Percentiles rank a stretch among this genome's conserved stretches.
Conservation (phyloP, 2,113 vertebrate species). For the Gymnocephalus cernua region DNA sequence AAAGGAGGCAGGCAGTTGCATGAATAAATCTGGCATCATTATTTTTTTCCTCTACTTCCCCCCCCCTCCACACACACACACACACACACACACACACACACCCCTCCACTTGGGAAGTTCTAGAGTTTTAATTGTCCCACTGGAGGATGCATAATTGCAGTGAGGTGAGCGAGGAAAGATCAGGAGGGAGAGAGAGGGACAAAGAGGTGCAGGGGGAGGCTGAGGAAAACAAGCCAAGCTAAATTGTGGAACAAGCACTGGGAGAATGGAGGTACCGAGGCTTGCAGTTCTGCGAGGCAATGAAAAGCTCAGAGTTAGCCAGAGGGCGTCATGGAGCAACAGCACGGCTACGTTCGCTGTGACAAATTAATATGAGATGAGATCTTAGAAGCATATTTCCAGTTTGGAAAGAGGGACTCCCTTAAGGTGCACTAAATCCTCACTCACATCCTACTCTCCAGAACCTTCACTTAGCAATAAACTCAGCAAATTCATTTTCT, state of each 20-base stretch:
- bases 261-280: conserved; percentile 34
- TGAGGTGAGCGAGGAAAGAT: conserved; percentile 59
- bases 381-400: conserved; percentile 71
- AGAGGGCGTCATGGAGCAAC: conserved; percentile 61
- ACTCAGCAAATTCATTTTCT: conserved; percentile 69
- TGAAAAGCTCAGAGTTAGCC: conserved; percentile 55
- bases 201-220: conserved; percentile 10
- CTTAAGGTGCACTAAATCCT: conserved; percentile 75
- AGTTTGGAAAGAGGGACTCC: conserved; percentile 60
- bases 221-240: conserved; percentile 62
- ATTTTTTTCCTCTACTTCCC: conserved; percentile 33
- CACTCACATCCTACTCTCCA: conserved; percentile 56
- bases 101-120: conserved; percentile 41
- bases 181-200: conserved; percentile 32
- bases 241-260: conserved; percentile 55
- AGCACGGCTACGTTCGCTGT: conserved; percentile 50
- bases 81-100: no score
- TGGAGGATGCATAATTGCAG: conserved; percentile 72
- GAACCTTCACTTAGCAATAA: conserved; percentile 70
- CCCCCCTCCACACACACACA: no score
- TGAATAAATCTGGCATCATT: conserved; percentile 71
- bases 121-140: conserved; percentile 81
- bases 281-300: conserved; percentile 42
- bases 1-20: conserved; percentile 57
- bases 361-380: conserved; percentile 78